phyloP scores from a whole-genome alignment of 2,797 vertebrate genomes.

The Mallotus villosus region DNA sequence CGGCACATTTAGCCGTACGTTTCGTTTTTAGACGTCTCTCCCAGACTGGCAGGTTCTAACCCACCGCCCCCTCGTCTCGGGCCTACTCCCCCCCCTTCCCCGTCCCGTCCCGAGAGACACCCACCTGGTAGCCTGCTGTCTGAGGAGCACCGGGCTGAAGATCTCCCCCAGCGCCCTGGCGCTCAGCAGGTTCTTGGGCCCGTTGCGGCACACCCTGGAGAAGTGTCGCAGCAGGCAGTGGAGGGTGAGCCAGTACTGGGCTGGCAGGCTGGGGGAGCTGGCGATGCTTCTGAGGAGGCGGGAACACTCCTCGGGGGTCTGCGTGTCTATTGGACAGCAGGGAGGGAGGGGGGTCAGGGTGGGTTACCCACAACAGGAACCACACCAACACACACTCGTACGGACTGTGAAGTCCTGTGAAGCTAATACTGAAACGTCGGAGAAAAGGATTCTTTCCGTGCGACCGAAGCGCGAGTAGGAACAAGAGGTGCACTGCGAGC shows the following conservation, averaged over 20 bases:
- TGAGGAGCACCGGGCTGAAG: slow-evolving; percentile 90
- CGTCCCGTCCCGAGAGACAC: slow-evolving; percentile 30
- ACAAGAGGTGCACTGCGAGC: slow-evolving; percentile 49
- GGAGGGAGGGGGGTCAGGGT: not conserved
- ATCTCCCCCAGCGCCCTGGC: slow-evolving; percentile 87
- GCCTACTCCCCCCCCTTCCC: not conserved
- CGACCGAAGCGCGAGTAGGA: slow-evolving; percentile 49
- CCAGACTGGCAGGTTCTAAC: not conserved
- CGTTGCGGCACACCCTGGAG: slow-evolving; percentile 84
- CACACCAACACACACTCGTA: not conserved
- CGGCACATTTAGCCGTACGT: too few relatives aligned
- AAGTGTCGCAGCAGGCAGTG: slow-evolving; percentile 94
- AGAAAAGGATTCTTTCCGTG: slow-evolving; percentile 12
- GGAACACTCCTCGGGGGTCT: slow-evolving; percentile 84
- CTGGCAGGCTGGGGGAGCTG: slow-evolving; percentile 82
- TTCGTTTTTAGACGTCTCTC: not conserved
- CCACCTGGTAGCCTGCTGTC: slow-evolving; percentile 85
- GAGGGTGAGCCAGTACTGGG: slow-evolving; percentile 94
- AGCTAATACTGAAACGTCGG: not conserved
- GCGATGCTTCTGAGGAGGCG: slow-evolving; percentile 86
- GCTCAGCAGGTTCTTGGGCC: slow-evolving; percentile 86
- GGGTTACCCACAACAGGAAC: too few relatives aligned
- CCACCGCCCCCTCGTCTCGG: too few relatives aligned
- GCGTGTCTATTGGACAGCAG: slow-evolving; percentile 77
- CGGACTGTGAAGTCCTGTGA: not conserved